A percentile compares a stretch with the other conserved stretches of the same genome.
These are phyloP conservation scores for Mesocricetus auratus DNA, from an alignment of 2,113 vertebrate genomes.

Conservation along the genomic window DNA sequence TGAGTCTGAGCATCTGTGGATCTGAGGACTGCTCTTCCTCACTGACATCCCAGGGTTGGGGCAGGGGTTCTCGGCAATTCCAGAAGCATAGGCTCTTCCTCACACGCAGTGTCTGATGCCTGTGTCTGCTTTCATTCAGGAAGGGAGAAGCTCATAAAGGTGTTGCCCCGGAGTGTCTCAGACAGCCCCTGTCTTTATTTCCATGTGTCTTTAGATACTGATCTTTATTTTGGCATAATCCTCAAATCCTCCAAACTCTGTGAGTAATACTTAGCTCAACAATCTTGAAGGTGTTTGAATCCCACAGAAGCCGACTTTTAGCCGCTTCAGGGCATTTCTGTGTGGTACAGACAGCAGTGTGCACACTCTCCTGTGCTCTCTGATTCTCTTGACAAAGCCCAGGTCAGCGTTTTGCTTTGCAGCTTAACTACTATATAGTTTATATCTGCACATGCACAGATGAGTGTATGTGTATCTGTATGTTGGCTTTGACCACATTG, in stretches of 20 bases:
- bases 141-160: not conserved
- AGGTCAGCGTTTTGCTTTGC: not conserved
- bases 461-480: too few relatives aligned
- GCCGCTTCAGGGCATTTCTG: not conserved
- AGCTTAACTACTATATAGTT: not conserved
- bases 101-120: not conserved
- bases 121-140: not conserved
- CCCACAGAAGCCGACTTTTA: not conserved
- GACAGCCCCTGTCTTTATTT: not conserved
- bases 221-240: constrained; percentile 46
- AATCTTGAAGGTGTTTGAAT: not conserved
- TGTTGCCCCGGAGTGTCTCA: not conserved
- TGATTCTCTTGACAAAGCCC: not conserved
- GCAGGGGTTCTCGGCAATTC: not conserved
- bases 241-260: not conserved
- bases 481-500: not conserved
- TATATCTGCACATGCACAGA: not conserved
- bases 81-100: not conserved
- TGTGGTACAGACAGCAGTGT: not conserved
- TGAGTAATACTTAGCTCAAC: not conserved
- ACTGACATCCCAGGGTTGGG: too few relatives aligned
- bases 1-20: not conserved
- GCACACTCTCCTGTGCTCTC: not conserved
- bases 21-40: not conserved
- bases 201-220: not conserved